phyloP scores from a whole-genome alignment of 2,113 vertebrate genomes.

The Mus spicilegus region DNA sequence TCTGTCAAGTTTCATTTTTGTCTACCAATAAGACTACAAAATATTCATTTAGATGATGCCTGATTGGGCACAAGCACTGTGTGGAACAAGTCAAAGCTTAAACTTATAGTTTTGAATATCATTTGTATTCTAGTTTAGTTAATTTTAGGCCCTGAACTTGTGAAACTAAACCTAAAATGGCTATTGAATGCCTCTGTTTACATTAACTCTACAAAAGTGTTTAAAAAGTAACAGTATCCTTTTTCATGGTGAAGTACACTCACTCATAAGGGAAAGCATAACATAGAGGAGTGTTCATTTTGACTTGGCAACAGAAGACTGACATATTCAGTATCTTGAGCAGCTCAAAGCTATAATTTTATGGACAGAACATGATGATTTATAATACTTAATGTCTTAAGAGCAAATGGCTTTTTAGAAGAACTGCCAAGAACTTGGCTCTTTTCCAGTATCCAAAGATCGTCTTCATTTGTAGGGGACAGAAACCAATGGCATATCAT shows the following conservation, averaged over 20 bases:
- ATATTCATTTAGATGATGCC: neutral
- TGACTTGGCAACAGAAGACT: slow-evolving; percentile 4
- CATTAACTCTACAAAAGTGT: neutral
- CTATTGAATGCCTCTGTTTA: neutral
- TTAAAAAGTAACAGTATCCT: neutral
- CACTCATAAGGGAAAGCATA: neutral
- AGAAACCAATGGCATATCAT: slow-evolving; percentile 44
- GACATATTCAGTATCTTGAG: slow-evolving; percentile 13
- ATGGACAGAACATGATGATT: slow-evolving; percentile 49
- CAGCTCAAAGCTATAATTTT: slow-evolving; percentile 53
- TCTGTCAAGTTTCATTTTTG: neutral
- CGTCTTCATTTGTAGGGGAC: slow-evolving; percentile 47
- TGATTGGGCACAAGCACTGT: neutral
- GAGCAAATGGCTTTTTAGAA: slow-evolving; percentile 55
- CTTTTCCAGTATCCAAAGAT: slow-evolving; percentile 47
- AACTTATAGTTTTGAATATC: neutral
- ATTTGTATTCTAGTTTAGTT: neutral
- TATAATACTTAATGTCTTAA: slow-evolving; percentile 55
- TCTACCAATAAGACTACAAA: neutral
- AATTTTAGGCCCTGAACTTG: neutral
- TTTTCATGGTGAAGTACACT: neutral
- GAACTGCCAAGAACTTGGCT: slow-evolving; percentile 51
- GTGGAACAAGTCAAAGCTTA: neutral
- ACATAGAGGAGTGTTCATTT: neutral
- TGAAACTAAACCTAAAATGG: neutral